Percentiles rank a stretch among this genome's conserved stretches.
Conservation (phyloP, 2,888 invertebrate species). For the Harpalus rubripes region DNA sequence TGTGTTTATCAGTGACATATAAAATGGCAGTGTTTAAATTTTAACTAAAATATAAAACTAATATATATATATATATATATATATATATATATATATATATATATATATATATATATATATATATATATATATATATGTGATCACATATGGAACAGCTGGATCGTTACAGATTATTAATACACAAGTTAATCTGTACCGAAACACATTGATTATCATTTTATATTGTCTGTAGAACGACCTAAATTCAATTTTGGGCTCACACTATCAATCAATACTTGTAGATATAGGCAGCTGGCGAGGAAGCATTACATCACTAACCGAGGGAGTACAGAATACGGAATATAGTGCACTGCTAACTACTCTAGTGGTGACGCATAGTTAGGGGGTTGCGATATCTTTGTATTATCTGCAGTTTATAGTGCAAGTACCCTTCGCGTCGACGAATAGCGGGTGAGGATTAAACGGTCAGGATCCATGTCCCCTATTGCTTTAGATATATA, state of each 20-base stretch:
- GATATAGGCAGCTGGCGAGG: neutral
- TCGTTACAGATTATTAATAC: neutral
- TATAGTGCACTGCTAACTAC: conserved; percentile 4
- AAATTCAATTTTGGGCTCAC: conserved; percentile 1
- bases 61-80: too few species aligned
- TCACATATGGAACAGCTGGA: neutral
- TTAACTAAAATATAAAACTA: too few species aligned
- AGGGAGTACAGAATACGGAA: neutral
- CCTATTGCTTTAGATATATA: neutral
- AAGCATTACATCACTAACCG: neutral
- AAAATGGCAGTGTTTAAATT: too few species aligned
- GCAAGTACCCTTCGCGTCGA: neutral
- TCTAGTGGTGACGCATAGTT: conserved; percentile 39
- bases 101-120: too few species aligned
- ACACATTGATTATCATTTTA: neutral
- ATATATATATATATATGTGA: too few species aligned
- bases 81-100: too few species aligned
- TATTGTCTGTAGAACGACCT: neutral
- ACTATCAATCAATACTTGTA: neutral
- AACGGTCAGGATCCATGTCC: neutral
- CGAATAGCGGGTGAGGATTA: neutral
- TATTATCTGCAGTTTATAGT: conserved; percentile 21
- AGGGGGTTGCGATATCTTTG: conserved; percentile 25
- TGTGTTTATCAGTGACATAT: too few species aligned
- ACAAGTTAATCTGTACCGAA: neutral